These are phyloP conservation scores for Lacerta viridis DNA, from an alignment of 2,797 vertebrate species.

Conservation along the genomic window DNA sequence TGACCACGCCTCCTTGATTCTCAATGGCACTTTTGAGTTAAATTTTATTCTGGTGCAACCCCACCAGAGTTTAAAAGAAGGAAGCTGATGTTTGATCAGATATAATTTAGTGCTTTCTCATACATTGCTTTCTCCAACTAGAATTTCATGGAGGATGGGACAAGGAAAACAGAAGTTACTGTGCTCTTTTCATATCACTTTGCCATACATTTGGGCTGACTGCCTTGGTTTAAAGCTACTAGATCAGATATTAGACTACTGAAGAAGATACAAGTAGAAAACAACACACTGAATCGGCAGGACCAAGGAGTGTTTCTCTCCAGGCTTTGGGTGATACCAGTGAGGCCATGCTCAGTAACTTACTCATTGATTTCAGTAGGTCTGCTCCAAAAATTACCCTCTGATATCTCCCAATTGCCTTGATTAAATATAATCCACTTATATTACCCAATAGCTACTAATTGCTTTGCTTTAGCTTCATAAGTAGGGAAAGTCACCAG, in stretches of 20 bases:
- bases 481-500: too few species aligned
- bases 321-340: too few species aligned
- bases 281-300: not conserved
- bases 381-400: too few species aligned
- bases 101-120: not conserved
- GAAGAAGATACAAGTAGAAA: not conserved
- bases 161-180: conserved; percentile 7
- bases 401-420: too few species aligned
- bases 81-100: not conserved
- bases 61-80: not conserved
- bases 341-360: too few species aligned
- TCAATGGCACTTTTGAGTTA: not conserved
- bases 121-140: not conserved
- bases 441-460: too few species aligned
- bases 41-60: not conserved
- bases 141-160: too few species aligned
- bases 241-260: not conserved
- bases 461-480: too few species aligned
- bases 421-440: too few species aligned
- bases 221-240: not conserved
- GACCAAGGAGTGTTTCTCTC: too few species aligned
- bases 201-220: conserved; percentile 8
- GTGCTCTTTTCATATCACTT: not conserved
- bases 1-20: fast-evolving
- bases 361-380: too few species aligned